Base-by-base conservation (phyloP, 2,113 vertebrate genomes). In the Petrocephalus zakoni region DNA sequence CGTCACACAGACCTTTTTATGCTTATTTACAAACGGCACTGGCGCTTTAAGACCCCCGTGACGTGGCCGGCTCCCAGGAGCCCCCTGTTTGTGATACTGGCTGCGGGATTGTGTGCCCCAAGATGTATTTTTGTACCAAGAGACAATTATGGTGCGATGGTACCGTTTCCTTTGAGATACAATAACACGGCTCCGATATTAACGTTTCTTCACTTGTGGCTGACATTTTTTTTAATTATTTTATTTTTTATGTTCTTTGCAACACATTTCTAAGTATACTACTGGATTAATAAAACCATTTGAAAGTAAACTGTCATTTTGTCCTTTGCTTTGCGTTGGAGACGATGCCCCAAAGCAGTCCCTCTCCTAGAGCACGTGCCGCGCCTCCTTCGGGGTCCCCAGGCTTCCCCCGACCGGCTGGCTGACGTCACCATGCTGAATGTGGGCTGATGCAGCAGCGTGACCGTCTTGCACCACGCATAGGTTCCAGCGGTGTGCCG, bases 91-190 rank as follows among this genome's bases (percentile, higher is more conserved):
- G 97, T 98, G 97, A 99, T 98, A 98, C 95, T 97, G 96, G 96
- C 97, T 97, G 96, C 96, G 97, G 96, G 97, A 97, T 96, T 96
- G 96, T 96, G 98, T 99, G 97, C 98, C 98, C 97, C 96, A 96
- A 99, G 99, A 98, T 98, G 98, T 99, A 99, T 99, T 99, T 99
- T 99, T 99, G 96, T 99, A 99, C 97, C 98, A 98, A 99, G 98
- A 99, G 97, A 99, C 97, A 93, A 97, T 98, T 98, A 98, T 92
- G 97, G 98, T 98, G 98, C 98, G 97, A 97, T 95, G 95, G 96
- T 97, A 97, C 96, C 94, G 94, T 95, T 97, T 97, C 97, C 95
- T 97, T 86, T 97, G 97, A 97, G 96, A 97, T 97, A 97, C 52
- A 86, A 55, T 95, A 96, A 96, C 96, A 97, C 97, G 96, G 97